These are phyloP conservation scores for Metopolophium dirhodum DNA, from an alignment of 1,140 invertebrate genomes.

Conservation along the genomic window DNA sequence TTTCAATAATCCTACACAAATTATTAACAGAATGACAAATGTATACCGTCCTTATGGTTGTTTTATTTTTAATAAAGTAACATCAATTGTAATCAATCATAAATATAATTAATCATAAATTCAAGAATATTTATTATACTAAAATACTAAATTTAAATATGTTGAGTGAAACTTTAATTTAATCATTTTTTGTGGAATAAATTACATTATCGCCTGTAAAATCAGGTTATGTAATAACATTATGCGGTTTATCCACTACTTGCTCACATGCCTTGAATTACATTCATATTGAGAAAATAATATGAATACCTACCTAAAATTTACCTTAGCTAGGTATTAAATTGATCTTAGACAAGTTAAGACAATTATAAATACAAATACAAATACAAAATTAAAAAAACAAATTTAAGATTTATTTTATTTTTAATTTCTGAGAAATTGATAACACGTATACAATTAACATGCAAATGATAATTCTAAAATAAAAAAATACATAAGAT, in stretches of 20 bases:
- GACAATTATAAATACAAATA: neutral
- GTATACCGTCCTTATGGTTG: neutral
- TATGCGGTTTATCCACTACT: neutral
- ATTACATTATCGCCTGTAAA: neutral
- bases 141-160: neutral
- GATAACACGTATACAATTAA: neutral
- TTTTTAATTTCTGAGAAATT: neutral
- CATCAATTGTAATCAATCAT: neutral
- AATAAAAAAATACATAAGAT: neutral
- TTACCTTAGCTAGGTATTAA: neutral
- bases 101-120: neutral
- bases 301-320: neutral
- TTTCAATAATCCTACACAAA: slow-evolving; percentile 73
- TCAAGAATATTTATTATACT: neutral
- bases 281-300: neutral
- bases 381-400: neutral
- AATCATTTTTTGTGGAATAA: neutral
- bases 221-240: neutral
- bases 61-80: neutral
- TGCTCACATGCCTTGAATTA: neutral
- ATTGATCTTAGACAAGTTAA: neutral
- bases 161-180: neutral
- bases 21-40: neutral
- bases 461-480: neutral
- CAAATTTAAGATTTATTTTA: too few relatives aligned